These are phyloP conservation scores for Botia almorhae DNA, from an alignment of 2,797 vertebrate genomes.

Conservation along the genomic window DNA sequence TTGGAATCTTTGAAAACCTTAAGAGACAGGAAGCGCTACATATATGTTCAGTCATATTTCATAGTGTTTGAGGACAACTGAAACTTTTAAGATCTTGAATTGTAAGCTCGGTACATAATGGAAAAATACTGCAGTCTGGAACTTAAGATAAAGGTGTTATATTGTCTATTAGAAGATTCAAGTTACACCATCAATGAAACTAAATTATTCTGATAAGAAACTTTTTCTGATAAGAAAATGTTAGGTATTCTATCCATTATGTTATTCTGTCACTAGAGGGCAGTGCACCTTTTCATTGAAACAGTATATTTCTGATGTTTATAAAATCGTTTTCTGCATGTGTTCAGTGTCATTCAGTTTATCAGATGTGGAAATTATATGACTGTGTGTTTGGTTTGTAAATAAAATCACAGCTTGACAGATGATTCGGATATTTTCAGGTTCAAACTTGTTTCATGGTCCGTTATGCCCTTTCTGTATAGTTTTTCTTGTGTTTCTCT, in stretches of 20 bases:
- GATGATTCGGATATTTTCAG: neutral
- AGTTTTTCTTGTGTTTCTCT: no score
- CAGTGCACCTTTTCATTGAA: slow-evolving; percentile 10
- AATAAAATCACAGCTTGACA: slow-evolving; percentile 7
- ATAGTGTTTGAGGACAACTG: neutral
- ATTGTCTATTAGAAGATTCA: neutral
- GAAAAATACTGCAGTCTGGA: neutral
- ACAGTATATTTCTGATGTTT: neutral
- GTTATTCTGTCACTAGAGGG: slow-evolving; percentile 39
- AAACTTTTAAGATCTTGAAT: neutral
- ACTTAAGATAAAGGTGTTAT: neutral
- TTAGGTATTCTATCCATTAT: neutral
- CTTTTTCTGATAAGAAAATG: neutral
- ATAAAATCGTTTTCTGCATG: neutral
- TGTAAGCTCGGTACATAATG: neutral
- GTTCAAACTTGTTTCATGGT: neutral
- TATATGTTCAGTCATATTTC: neutral
- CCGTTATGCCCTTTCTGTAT: neutral
- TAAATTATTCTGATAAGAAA: neutral
- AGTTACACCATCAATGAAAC: neutral
- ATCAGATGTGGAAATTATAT: neutral
- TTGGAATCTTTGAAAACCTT: neutral
- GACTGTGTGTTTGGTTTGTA: neutral
- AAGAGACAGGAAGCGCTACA: neutral
- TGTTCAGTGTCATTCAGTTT: slow-evolving; percentile 1